A percentile compares a stretch with the other conserved stretches of the same genome.
phyloP scores from a whole-genome alignment of 2,888 invertebrate species.

The Idaea aversata region DNA sequence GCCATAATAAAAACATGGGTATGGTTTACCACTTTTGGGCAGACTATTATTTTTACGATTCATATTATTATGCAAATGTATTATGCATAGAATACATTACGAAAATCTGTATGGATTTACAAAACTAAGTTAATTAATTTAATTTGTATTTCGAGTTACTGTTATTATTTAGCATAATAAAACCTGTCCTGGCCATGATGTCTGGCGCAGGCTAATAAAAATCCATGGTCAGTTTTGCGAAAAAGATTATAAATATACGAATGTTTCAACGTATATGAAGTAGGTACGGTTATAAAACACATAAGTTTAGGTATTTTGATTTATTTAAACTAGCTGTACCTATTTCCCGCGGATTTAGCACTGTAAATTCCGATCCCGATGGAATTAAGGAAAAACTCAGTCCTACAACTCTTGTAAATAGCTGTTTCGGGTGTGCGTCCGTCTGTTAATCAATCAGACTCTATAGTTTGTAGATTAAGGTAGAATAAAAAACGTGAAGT shows the following conservation, averaged over 20 bases:
- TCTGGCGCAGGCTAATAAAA: constrained; percentile 27
- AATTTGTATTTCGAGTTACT: constrained; percentile 17
- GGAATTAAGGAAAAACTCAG: no score
- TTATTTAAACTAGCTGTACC: not conserved
- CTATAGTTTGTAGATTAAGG: no score
- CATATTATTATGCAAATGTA: constrained; percentile 3
- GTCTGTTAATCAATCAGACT: no score
- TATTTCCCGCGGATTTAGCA: not conserved
- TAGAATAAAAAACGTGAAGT: no score
- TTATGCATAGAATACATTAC: constrained; percentile 25
- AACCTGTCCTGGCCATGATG: constrained; percentile 26
- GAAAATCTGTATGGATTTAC: constrained; percentile 16
- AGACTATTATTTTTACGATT: not conserved
- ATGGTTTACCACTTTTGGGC: not conserved
- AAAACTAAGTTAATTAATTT: constrained; percentile 18
- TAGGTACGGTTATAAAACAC: not conserved
- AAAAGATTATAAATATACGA: not conserved
- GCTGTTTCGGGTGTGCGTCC: no score
- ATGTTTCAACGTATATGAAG: not conserved
- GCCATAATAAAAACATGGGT: not conserved
- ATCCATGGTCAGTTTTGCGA: constrained; percentile 25
- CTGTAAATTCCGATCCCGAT: not conserved
- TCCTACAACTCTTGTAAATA: no score
- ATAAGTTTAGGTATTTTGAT: not conserved
- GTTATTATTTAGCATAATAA: constrained; percentile 22